Evolutionary conservation across 1,140 invertebrate species (phyloP).

Genomic region (Gyrodactylus salaris): DNA sequence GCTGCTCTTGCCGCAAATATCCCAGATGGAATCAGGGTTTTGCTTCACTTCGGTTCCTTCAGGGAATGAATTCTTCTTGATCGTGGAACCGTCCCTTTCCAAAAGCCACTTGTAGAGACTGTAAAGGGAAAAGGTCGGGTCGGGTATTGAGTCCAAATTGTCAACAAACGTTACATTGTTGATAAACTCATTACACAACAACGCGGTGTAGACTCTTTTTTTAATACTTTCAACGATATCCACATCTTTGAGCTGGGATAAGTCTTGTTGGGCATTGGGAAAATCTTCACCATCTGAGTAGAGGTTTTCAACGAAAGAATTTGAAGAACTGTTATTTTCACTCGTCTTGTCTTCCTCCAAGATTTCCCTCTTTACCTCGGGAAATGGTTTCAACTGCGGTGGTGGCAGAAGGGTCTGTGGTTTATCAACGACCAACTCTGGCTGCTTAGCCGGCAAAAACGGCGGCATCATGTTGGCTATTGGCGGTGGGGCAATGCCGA

Average conservation of each 20-base stretch:
- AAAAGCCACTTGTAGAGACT: neutral
- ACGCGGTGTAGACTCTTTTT: neutral
- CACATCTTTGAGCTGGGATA: neutral
- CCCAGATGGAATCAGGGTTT: neutral
- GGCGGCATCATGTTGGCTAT: neutral
- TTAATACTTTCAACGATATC: neutral
- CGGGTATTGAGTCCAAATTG: neutral
- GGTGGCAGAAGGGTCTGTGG: neutral
- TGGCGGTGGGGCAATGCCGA: neutral
- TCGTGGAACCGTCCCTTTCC: neutral
- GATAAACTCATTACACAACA: neutral
- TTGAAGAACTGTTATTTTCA: neutral
- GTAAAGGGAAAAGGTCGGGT: neutral
- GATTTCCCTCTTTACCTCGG: neutral
- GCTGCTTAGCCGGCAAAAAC: neutral
- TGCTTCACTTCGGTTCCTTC: neutral
- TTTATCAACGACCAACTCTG: neutral
- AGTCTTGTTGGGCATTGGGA: neutral
- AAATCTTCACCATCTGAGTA: neutral
- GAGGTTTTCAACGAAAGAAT: neutral
- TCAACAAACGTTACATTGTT: neutral
- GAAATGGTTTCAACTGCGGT: neutral
- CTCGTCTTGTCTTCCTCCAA: neutral
- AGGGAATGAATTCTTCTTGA: neutral
- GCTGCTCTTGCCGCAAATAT: neutral